Conservation (phyloP, 2,113 vertebrate genomes). For the Odobenus rosmarus region DNA sequence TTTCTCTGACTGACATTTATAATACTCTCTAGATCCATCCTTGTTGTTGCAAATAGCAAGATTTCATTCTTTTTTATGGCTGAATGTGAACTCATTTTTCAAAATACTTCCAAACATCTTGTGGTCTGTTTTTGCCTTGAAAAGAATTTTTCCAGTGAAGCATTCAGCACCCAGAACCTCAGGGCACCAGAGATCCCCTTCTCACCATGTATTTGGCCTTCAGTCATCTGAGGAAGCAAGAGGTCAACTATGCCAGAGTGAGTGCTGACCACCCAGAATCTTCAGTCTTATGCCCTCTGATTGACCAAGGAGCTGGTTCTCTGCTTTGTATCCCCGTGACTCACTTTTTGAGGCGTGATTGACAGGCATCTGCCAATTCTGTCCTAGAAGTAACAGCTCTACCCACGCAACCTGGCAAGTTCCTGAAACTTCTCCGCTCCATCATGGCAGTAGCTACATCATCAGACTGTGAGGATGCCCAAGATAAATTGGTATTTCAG, state of each 20-base stretch:
- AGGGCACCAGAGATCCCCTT: neutral
- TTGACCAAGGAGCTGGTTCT: neutral
- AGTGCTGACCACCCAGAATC: neutral
- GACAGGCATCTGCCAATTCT: neutral
- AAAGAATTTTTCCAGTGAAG: slow-evolving; percentile 41
- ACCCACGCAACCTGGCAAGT: slow-evolving; percentile 86
- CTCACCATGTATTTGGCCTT: neutral
- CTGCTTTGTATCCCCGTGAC: neutral
- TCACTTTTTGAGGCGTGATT: neutral
- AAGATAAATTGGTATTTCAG: slow-evolving; percentile 92
- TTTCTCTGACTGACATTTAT: neutral
- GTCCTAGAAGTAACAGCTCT: slow-evolving; percentile 82
- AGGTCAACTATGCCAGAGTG: neutral
- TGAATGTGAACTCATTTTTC: neutral
- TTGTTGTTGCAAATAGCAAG: neutral
- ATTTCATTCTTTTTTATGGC: neutral
- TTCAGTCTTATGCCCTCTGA: neutral
- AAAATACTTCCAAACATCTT: neutral
- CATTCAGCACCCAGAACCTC: neutral
- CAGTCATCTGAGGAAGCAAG: neutral
- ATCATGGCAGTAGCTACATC: slow-evolving; percentile 90
- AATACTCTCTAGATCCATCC: neutral
- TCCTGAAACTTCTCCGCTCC: slow-evolving; percentile 90
- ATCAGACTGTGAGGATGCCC: slow-evolving; percentile 81
- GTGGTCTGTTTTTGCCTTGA: neutral